A percentile compares a stretch with the other conserved stretches of the same genome.
phyloP scores from a whole-genome alignment of 2,113 vertebrate species.

The Nannospalax galili region DNA sequence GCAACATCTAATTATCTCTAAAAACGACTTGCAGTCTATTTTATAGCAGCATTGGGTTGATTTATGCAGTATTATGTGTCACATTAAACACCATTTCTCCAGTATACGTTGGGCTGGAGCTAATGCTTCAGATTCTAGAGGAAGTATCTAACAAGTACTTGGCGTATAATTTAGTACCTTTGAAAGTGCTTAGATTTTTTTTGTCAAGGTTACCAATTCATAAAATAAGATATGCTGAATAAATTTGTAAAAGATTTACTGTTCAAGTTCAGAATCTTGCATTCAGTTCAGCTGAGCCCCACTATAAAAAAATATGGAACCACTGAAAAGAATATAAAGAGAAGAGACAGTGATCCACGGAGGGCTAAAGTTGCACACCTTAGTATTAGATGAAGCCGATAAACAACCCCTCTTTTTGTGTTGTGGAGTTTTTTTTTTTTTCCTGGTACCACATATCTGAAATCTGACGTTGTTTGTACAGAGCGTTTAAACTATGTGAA shows the following conservation, averaged over 20 bases:
- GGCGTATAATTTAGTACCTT: background rate
- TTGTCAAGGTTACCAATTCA: constrained; percentile 9
- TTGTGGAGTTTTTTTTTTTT: background rate
- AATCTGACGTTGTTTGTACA: constrained; percentile 74
- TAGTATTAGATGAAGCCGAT: constrained; percentile 42
- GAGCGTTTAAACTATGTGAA: background rate
- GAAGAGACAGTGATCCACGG: background rate
- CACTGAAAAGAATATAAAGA: background rate
- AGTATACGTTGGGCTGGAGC: background rate
- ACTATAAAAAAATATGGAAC: constrained; percentile 21
- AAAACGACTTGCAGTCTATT: background rate
- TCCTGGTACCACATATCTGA: constrained; percentile 43
- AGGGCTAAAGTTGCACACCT: background rate
- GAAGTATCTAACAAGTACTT: background rate
- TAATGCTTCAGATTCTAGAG: constrained; percentile 37
- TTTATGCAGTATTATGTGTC: background rate
- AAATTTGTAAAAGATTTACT: background rate
- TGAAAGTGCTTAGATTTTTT: background rate
- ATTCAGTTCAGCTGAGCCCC: background rate
- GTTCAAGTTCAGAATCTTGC: constrained; percentile 19
- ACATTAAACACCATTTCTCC: background rate
- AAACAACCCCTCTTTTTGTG: constrained; percentile 52
- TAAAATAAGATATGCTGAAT: constrained; percentile 8
- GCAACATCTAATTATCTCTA: constrained; percentile 5
- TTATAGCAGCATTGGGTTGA: background rate